Evolutionary conservation across 2,888 invertebrate genomes (phyloP).

Genomic region (Drosophila maculinotata): DNA sequence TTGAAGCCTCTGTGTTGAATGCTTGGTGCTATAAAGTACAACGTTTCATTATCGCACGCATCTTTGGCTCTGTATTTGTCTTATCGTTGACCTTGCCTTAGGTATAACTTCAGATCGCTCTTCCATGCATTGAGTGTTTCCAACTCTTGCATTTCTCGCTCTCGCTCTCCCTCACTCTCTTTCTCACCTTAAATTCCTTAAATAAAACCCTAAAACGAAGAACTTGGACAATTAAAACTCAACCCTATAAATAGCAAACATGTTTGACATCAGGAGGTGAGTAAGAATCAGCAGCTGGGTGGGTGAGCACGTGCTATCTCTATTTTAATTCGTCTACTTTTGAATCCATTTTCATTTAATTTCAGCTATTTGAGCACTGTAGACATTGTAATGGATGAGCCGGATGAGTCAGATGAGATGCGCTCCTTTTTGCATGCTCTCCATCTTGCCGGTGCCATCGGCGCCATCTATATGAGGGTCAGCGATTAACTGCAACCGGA

Average conservation of each 20-base stretch:
- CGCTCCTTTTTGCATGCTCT: slow-evolving; percentile 84
- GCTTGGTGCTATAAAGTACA: too few relatives aligned
- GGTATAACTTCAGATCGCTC: slow-evolving; percentile 22
- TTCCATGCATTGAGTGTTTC: slow-evolving; percentile 17
- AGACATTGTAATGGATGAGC: slow-evolving; percentile 83
- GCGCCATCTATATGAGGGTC: slow-evolving; percentile 66
- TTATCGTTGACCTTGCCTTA: slow-evolving; percentile 19
- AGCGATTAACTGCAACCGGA: slow-evolving; percentile 67
- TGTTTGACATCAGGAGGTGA: slow-evolving; percentile 87
- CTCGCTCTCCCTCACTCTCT: slow-evolving; percentile 1
- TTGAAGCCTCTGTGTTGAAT: too few relatives aligned
- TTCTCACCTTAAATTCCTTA: background rate
- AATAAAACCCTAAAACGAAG: slow-evolving; percentile 26
- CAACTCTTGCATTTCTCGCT: slow-evolving; percentile 6
- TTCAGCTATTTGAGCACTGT: slow-evolving; percentile 66
- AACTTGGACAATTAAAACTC: slow-evolving; percentile 32
- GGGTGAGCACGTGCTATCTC: slow-evolving; percentile 34
- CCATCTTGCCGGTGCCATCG: background rate
- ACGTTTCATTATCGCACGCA: slow-evolving; percentile 21
- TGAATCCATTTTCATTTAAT: background rate
- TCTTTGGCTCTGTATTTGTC: slow-evolving; percentile 5
- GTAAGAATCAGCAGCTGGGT: slow-evolving; percentile 1
- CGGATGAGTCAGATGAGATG: slow-evolving; percentile 84
- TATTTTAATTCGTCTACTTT: background rate
- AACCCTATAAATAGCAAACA: slow-evolving; percentile 37